These are phyloP conservation scores for Muscicapa comitata DNA, from an alignment of 2,797 vertebrate genomes.

Conservation along the genomic window DNA sequence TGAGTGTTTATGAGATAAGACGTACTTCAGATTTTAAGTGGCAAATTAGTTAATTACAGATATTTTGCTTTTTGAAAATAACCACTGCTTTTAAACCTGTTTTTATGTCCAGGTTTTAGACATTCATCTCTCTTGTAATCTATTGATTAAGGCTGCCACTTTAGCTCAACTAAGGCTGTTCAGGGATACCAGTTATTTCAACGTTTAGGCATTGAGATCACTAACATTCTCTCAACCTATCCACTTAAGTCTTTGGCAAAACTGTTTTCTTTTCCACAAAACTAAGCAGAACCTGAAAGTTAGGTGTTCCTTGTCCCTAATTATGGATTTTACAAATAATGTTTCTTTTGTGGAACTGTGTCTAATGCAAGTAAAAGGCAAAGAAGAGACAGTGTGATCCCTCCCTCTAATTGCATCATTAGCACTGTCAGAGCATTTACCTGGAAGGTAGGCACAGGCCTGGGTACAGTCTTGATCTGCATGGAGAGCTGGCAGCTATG, in stretches of 20 bases:
- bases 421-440: accelerated
- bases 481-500: background rate
- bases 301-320: background rate
- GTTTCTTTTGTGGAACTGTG: background rate
- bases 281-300: background rate
- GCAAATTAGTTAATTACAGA: background rate
- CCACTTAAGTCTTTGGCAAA: background rate
- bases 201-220: background rate
- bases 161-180: background rate
- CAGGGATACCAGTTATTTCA: background rate
- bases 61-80: background rate
- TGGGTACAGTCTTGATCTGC: background rate
- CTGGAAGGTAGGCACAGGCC: background rate
- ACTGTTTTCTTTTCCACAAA: background rate
- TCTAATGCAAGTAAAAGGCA: background rate
- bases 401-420: background rate
- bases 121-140: background rate
- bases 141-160: background rate
- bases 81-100: background rate
- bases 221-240: background rate
- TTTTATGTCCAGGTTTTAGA: background rate
- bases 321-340: background rate
- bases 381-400: background rate
- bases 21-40: background rate
- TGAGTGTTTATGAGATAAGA: background rate